phyloP scores from a whole-genome alignment of 2,888 invertebrate species.

The Dioctria linearis region DNA sequence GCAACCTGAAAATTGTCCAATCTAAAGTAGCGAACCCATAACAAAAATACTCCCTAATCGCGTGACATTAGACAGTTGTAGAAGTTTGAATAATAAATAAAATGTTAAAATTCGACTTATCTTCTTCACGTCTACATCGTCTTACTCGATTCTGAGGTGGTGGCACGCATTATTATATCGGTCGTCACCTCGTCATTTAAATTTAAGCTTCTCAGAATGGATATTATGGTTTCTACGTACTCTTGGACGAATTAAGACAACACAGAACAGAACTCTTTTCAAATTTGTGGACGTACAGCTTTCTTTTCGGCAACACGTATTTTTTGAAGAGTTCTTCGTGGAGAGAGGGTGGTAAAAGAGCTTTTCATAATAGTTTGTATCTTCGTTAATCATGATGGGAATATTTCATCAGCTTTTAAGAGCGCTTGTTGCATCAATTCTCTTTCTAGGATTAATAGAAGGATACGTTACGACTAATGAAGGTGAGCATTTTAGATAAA shows the following conservation, averaged over 20 bases:
- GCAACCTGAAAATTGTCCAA: slow-evolving; percentile 53
- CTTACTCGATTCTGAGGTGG: slow-evolving; percentile 1
- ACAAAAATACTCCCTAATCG: background rate
- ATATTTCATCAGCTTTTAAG: slow-evolving; percentile 27
- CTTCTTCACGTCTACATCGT: slow-evolving; percentile 14
- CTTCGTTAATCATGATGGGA: slow-evolving; percentile 49
- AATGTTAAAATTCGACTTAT: slow-evolving; percentile 20
- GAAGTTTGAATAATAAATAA: slow-evolving; percentile 1
- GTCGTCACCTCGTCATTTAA: slow-evolving; percentile 26
- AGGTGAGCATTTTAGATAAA: slow-evolving; percentile 31
- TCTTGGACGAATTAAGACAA: slow-evolving; percentile 35
- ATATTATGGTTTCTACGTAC: slow-evolving; percentile 20
- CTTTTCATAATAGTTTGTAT: slow-evolving; percentile 64
- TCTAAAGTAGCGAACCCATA: slow-evolving; percentile 17
- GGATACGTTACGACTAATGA: slow-evolving; percentile 48
- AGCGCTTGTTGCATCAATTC: slow-evolving; percentile 48
- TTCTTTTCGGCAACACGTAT: background rate
- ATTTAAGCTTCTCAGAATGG: background rate
- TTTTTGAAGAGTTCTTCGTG: slow-evolving; percentile 23
- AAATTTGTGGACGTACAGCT: background rate
- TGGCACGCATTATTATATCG: slow-evolving; percentile 20
- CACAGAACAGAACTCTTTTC: background rate
- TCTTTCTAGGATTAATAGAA: slow-evolving; percentile 21
- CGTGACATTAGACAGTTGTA: slow-evolving; percentile 41
- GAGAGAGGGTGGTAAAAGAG: slow-evolving; percentile 52